phyloP scores from a whole-genome alignment of 2,888 invertebrate species.

The Cistogaster globosa region DNA sequence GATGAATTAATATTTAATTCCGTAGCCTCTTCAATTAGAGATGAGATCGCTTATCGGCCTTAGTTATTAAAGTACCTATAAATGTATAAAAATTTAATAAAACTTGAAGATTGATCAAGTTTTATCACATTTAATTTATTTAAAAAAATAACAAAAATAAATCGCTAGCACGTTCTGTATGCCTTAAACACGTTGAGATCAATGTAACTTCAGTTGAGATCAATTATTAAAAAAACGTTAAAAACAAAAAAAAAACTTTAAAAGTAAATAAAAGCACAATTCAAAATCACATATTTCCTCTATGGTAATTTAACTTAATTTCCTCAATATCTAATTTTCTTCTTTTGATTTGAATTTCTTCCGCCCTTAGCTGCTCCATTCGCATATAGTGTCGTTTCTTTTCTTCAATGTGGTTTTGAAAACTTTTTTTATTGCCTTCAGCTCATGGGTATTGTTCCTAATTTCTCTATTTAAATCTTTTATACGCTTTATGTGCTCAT shows the following conservation, averaged over 20 bases:
- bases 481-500: too few species aligned
- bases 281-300: too few species aligned
- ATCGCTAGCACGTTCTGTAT: not conserved
- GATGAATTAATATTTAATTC: conserved; percentile 4
- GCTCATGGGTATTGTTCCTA: too few species aligned
- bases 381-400: too few species aligned
- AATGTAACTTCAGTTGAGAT: too few species aligned
- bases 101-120: too few species aligned
- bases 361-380: conserved; percentile 29
- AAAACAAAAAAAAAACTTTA: not conserved
- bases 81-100: too few species aligned
- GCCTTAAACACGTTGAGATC: not conserved
- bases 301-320: conserved; percentile 14
- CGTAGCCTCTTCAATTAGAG: not conserved
- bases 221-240: conserved; percentile 1
- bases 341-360: conserved; percentile 30
- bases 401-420: too few species aligned
- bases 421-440: too few species aligned
- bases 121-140: too few species aligned
- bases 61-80: conserved; percentile 1
- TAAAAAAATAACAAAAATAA: too few species aligned
- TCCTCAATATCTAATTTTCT: conserved; percentile 29
- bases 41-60: conserved; percentile 1
- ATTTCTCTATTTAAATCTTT: too few species aligned
- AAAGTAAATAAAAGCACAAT: conserved; percentile 3